Base-by-base conservation (phyloP, 2,113 vertebrate genomes). In the Herpetotheres cachinnans region DNA sequence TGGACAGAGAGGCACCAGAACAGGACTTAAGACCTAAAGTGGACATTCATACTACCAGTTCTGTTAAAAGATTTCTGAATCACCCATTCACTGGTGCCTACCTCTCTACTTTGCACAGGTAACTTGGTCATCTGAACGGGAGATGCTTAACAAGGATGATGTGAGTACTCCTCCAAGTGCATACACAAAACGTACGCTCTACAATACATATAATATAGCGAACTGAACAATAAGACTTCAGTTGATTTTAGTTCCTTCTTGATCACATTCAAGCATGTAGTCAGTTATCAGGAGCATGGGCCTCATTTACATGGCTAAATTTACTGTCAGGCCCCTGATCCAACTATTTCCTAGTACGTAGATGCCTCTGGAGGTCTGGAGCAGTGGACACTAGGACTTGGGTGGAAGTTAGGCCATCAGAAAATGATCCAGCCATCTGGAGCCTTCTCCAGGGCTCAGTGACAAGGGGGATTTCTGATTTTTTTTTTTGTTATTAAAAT, bases 381-480 rank as follows among this genome's bases (percentile, higher is more conserved):
- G 27, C 20, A 85, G 25, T 0, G 71, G 24, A 82, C 18, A 82
- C 7, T 14, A 79, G 44, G 36, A 38, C 26, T 10, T 58, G n/a
- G 3, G 7, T 29, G 44, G 18, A 80, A 54, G 4, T 58, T 46
- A 62, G 27, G 25, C 25, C 55, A 70, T 27, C 19, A 78, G 46
- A 92, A 81, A 78, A 70, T 19, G 34, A 86, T 38, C 8, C 29
- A 81, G 18, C 7, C 32, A 32, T 9, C 4, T 59, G 10, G 7
- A 85, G 7, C 11, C 8, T 92, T 83, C 50, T 63, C 42, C 55
- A 44, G 47, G 20, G 10, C 50, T 91, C 63, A 67, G 25, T 42
- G 36, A 80, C 0, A 4, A 20, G n/a, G 6, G 0, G 0, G 5
- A 70, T 36, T 74, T 44, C 44, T 24, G 16, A 38, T 19, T 49